Evolutionary conservation across 2,113 vertebrate genomes (phyloP), one percentile per base, ranked within the genome.

Genomic region (Polypterus senegalus): DNA sequence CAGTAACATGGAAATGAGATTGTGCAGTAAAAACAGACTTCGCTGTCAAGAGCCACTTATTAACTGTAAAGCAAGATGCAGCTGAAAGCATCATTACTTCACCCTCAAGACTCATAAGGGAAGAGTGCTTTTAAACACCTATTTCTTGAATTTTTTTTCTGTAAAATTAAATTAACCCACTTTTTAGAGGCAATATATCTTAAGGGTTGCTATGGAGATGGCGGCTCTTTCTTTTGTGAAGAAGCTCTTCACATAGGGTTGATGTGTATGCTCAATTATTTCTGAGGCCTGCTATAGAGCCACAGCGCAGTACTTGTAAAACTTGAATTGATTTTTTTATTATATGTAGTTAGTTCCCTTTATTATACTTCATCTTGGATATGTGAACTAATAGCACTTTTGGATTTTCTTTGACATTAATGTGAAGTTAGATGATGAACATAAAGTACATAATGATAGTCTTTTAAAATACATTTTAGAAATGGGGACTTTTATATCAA

Each of bases 101-200:
- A 72, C 69, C 66, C 64, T 54, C 4, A 55, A 10, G 10, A 55
- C 54, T 71, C 67, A 72, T 73, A 71, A 73, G 68, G 63, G 59
- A 27, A 56, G 67, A 72, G 73, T 74, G 73, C 73, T 71, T 72
- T 73, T 75, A 71, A 72, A 75, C 68, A 61, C 61, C 70, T 66
- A 66, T 72, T 69, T 67, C 66, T 64, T 64, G 65, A 67, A 56
- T 64, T 63, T 68, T 65, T 65, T 67, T 57, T 62, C 62, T 59
- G 71, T 66, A 70, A 62, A 63, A 59, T 73, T 63, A 57, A 72
- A 73, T 76, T 72, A 74, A 74, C 72, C 68, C 67, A 69, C 53
- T 72, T 73, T 76, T 76, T 47, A 57, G 47, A 61, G 53, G 57
- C 69, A 62, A 67, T 73, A 69, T 71, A 48, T 48, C 57, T 61